Evolutionary conservation across 2,113 vertebrate genomes (phyloP).

Genomic region (Glaucomys volans): DNA sequence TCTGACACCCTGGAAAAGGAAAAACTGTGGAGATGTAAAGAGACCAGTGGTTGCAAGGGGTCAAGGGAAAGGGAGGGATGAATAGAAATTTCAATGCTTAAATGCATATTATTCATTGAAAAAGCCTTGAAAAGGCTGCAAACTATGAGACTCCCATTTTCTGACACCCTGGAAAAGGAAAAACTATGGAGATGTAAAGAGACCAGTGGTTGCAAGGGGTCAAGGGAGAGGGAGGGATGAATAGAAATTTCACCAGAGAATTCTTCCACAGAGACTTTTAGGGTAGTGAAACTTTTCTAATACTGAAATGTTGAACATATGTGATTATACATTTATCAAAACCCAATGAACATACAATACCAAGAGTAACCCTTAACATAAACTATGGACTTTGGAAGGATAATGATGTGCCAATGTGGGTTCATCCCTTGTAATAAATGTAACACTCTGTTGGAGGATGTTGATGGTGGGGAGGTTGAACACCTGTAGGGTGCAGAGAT

Average conservation of each 20-base stretch:
- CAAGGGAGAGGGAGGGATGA: too few relatives aligned
- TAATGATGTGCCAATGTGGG: too few relatives aligned
- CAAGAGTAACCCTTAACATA: background rate
- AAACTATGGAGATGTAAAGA: too few relatives aligned
- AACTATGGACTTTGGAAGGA: too few relatives aligned
- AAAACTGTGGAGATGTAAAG: too few relatives aligned
- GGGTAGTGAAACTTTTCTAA: too few relatives aligned
- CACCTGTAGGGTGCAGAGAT: too few relatives aligned
- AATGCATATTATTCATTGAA: background rate
- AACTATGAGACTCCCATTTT: background rate
- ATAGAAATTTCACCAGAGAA: background rate
- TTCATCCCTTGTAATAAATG: too few relatives aligned
- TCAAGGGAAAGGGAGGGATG: too few relatives aligned
- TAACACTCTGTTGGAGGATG: background rate
- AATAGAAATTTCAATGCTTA: background rate
- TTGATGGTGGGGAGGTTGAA: background rate
- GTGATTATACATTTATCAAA: background rate
- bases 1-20: background rate
- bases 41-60: background rate
- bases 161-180: background rate
- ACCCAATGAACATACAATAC: background rate
- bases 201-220: background rate
- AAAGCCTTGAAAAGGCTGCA: background rate
- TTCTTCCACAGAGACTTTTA: background rate
- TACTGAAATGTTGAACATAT: too few relatives aligned